Base-by-base conservation (phyloP, 1,140 invertebrate genomes). In the Nilaparvata lugens region DNA sequence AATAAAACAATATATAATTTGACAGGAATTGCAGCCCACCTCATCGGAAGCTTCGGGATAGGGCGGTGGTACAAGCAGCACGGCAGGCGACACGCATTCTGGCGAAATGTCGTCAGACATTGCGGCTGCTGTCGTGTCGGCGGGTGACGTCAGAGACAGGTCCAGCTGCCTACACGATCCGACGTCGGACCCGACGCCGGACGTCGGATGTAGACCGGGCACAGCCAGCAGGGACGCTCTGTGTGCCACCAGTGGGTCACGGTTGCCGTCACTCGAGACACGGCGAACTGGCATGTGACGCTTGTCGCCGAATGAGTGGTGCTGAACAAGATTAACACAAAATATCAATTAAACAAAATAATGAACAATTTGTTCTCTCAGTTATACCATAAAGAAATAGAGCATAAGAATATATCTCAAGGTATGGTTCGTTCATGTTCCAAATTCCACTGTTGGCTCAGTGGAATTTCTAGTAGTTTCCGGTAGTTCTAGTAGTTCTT, bases 21-120 rank as follows among this genome's bases (percentile, higher is more conserved):
- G n/a, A n/a, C n/a, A n/a, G n/a, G n/a, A n/a, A n/a, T n/a, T n/a
- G n/a, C n/a, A n/a, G n/a, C n/a, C 56, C 53, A 35, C 14, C 51
- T 60, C 16, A 51, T 24, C 31, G 53, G 60, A 59, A 11, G 52
- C 25, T 31, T 64, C 63, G 6, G 65, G 55, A 28, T 66, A 68
- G 11, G 66, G 65, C 7, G 68, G 66, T 9, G 68, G 68, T 6
- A 69, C 62, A n/a, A 69, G 55, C 2, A 67, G 62, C 11, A 68
- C 67, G 16, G 63, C 64, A 2, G 67, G 66, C 11, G 63, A 57
- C 4, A 62, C 56, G 52, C 62, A 62, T 43, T 69, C 66, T 5
- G 67, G 66, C 14, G 66, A 64, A 16, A 65, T 64, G 40, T 62
- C 64, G 35, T 61, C 62, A 31, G 60, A 63, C 4, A 40, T 43